Percentiles rank a stretch among this genome's conserved stretches.
Evolutionary conservation across 2,797 vertebrate genomes (phyloP).

Genomic region (Salmo trutta): DNA sequence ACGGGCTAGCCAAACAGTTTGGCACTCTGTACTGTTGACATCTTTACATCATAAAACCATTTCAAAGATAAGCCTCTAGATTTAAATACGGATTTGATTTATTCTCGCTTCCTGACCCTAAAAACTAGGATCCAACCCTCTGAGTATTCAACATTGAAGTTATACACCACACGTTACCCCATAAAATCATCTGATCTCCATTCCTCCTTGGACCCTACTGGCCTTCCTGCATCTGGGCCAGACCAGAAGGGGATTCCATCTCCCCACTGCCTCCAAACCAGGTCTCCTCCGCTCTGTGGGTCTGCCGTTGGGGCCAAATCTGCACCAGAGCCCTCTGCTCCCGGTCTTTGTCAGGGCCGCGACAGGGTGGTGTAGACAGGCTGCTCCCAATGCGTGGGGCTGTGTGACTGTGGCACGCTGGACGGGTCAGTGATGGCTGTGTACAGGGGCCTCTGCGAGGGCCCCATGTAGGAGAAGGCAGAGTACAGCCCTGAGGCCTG

Average conservation of each 20-base stretch:
- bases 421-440: conserved; percentile 92
- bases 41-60: conserved; percentile 14
- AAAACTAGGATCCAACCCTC: conserved; percentile 1
- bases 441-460: conserved; percentile 95
- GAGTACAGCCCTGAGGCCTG: conserved; percentile 94
- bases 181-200: conserved; percentile 23
- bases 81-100: conserved; percentile 18
- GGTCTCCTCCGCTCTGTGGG: conserved; percentile 39
- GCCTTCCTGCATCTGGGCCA: conserved; percentile 39
- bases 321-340: conserved; percentile 55
- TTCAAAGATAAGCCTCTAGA: not conserved
- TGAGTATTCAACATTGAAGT: conserved; percentile 17
- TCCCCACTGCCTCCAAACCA: conserved; percentile 50
- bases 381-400: conserved; percentile 98
- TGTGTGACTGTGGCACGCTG: conserved; percentile 90
- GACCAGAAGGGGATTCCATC: conserved; percentile 35
- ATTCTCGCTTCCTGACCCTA: conserved; percentile 17
- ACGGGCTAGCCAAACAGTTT: conserved; percentile 32
- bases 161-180: conserved; percentile 25
- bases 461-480: conserved; percentile 98
- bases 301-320: conserved; percentile 54
- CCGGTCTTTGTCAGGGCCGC: conserved; percentile 82
- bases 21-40: conserved; percentile 24
- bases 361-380: conserved; percentile 97
- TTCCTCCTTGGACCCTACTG: conserved; percentile 37